Conservation (phyloP, 2,888 invertebrate species). For the Oconnorella tubifera region DNA sequence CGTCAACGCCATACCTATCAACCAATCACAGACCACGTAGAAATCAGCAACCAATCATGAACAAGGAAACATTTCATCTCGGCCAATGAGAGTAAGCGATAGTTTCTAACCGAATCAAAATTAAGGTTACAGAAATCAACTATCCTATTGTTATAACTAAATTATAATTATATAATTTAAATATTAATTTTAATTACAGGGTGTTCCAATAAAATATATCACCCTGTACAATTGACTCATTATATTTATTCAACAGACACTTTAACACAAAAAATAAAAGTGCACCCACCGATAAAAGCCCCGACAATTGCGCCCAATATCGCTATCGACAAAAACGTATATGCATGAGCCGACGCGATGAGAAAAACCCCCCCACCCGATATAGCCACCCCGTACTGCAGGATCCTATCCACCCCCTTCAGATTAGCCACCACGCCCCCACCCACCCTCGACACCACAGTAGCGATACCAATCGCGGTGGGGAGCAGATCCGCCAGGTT, state of each 20-base stretch:
- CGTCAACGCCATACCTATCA: slow-evolving; percentile 19
- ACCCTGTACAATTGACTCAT: too few relatives aligned
- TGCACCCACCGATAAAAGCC: slow-evolving; percentile 9
- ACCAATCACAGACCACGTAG: too few relatives aligned
- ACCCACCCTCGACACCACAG: slow-evolving; percentile 18
- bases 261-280: too few relatives aligned
- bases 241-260: too few relatives aligned
- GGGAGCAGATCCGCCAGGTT: slow-evolving; percentile 16
- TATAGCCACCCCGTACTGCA: slow-evolving; percentile 20
- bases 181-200: too few relatives aligned
- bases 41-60: slow-evolving; percentile 2
- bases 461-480: slow-evolving; percentile 23
- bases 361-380: slow-evolving; percentile 14
- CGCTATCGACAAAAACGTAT: slow-evolving; percentile 8
- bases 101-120: too few relatives aligned
- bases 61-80: not conserved
- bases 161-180: too few relatives aligned
- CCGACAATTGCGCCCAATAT: slow-evolving; percentile 10
- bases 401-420: slow-evolving; percentile 15
- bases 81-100: too few relatives aligned
- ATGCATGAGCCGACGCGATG: slow-evolving; percentile 6
- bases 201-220: too few relatives aligned
- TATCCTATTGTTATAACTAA: too few relatives aligned
- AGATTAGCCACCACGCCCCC: slow-evolving; percentile 21
- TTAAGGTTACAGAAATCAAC: too few relatives aligned